Evolutionary conservation across 1,140 invertebrate species (phyloP), one percentile per base, ranked within the genome.

Genomic region (Nymphalis io): DNA sequence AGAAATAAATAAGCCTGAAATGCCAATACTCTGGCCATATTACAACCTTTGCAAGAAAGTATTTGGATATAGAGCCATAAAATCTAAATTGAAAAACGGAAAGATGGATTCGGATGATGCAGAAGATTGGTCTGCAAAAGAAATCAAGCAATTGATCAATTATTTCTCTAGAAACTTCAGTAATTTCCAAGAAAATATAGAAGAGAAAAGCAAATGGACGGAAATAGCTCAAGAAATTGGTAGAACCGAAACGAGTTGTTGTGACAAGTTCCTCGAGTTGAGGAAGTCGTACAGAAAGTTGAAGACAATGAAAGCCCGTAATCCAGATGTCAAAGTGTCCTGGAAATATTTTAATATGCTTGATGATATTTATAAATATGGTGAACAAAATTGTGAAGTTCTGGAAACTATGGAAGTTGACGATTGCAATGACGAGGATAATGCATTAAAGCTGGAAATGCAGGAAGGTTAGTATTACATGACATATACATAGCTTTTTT

Each of bases 261-360:
- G 78, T 20, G 81, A 87, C 1, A 91, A 91, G 39, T 88, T 89
- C 70, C 44, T 87, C n/a, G 88, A 91, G 75, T 33, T 91, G 12
- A 77, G 82, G 4, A 89, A 89, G 58, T 89, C 84, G 11, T 91
- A 90, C 70, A 80, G 82, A 13, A 89, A 87, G 63, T 68, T 91
- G 10, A 88, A 85, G 58, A 88, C 86, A 0, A 86, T 88, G 81
- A 88, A 83, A 38, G 58, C 74, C 3, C 75, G 81, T 16, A 85
- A 87, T 68, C 82, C 89, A 1, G 80, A 85, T 18, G 80, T 80
- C 2, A 90, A 87, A 38, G 78, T 91, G 0, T 82, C 84, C 0
- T 91, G 89, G 89, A 89, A 88, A 57, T 90, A 90, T 73, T 91
- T 85, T 60, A 82, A 76, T 69, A 76, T 84, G 71, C 81, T 91